Evolutionary conservation across 2,113 vertebrate species (phyloP), one percentile per base, ranked within the genome.

Genomic region (Psophia crepitans): DNA sequence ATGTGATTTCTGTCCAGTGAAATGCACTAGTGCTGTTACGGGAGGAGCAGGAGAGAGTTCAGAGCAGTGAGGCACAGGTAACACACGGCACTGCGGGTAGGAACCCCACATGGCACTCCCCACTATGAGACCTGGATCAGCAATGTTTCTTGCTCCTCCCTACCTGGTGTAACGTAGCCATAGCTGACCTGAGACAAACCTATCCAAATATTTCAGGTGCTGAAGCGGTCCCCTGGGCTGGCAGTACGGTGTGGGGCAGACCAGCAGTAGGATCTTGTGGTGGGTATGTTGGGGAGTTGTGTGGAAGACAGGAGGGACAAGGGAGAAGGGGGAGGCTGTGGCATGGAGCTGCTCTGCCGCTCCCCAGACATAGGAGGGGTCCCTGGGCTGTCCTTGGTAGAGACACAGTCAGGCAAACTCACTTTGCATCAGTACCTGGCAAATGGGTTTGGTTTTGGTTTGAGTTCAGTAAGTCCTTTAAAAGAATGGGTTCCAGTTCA

Each of bases 291-390:
- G 46, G 23, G 46, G n/a, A 75, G 46, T 21, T 0, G 2, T n/a
- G 68, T 39, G 57, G 49, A 63, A 68, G n/a, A 44, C 24, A 61
- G 58, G 18, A 6, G n/a, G 43, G 66, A 32, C 20, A 71, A 71
- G 66, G 22, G 54, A 51, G 63, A 76, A 49, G 56, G 12, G 21
- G 15, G 5, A 89, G 44, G 44, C 41, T 61, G 54, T 48, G 87
- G 30, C 32, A n/a, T 2, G 11, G 73, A 74, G 37, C 73, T 63
- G 60, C 89, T 86, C 58, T 44, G 57, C 86, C 60, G 30, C 39
- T 76, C 27, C 41, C 43, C 0, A 0, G 12, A 20, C 35, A 5
- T 12, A 3, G 19, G 53, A 83, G n/a, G 13, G 6, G 56, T 73
- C 24, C 37, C 81, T 58, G 77, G 41, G 82, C 79, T 90, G 44